phyloP scores from a whole-genome alignment of 2,113 vertebrate genomes.

The human region GRCh38 chr1:177953501-177954000 shows the following conservation, averaged over 20 bases:
- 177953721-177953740: neutral
- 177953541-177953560: neutral
- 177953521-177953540: neutral
- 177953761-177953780: neutral
- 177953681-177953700: neutral
- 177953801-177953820: neutral
- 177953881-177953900: neutral
- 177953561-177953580: rapidly evolving
- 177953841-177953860: neutral
- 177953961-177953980: neutral
- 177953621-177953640: neutral
- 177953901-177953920: neutral
- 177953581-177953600: neutral
- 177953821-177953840: neutral
- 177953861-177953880: neutral
- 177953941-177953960: neutral
- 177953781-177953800: neutral
- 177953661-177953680: neutral
- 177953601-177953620: rapidly evolving
- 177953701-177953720: neutral
- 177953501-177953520: neutral
- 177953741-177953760: neutral
- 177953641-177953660: neutral
- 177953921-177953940: neutral
- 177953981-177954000: neutral